Base-by-base conservation (phyloP, 2,113 vertebrate genomes). In the Hymenochirus boettgeri region DNA sequence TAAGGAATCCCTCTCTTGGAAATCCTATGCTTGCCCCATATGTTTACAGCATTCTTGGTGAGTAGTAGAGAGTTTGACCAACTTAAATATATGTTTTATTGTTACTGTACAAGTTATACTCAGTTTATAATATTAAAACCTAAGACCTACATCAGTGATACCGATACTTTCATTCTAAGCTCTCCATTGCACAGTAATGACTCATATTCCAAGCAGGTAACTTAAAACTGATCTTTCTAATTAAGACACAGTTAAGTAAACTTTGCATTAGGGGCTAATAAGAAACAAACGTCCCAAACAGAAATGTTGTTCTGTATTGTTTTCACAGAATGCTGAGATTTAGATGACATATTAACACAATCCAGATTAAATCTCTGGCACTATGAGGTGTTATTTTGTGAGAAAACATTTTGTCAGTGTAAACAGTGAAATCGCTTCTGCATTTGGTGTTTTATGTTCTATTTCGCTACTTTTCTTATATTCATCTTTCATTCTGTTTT, bases 401-500 rank as follows among this genome's bases (percentile, higher is more conserved):
- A 79, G 79, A 83, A 82, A 86, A 83, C 73, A 80, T 42, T 4
- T 73, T 71, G 77, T 80, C 61, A 78, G 61, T 73, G 70, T 83
- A 85, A 88, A 83, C 79, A 85, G 73, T 77, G 75, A 72, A 76
- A 70, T 50, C 70, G 71, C 86, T 82, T 83, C 75, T 71, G 71
- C 74, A 58, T 71, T 82, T 74, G 73, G 57, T 71, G 73, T 37
- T 21, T 27, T n/a, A 50, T 10, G 24, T 59, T 56, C 73, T 66
- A 70, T 65, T 73, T 72, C 82, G 71, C 61, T 76, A 59, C 64
- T 51, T 66, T 52, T 58, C 17, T 58, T 45, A 66, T 58, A 33
- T 66, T 31, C n/a, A n/a, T n/a, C 53, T 59, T 52, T 25, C 56
- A 31, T 19, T 13, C 26, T 37, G 47, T 23, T n/a, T 67, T 67